phyloP scores from a whole-genome alignment of 2,113 vertebrate species.

The Odocoileus virginianus region DNA sequence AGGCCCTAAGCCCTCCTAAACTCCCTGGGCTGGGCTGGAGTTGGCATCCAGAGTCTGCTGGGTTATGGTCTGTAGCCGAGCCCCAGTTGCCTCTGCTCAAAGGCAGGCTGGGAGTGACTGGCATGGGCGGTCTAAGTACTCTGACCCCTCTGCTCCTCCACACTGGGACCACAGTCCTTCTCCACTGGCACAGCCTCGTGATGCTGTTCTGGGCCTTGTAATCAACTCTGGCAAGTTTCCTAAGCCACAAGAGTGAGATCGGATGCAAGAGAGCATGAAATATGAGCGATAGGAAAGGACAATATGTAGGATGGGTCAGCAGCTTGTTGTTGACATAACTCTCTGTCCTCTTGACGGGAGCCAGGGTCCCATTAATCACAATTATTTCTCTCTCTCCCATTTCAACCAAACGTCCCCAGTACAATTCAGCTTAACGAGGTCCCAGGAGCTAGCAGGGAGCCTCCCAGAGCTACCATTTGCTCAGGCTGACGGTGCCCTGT shows the following conservation, averaged over 20 bases:
- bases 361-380: constrained; percentile 21
- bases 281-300: neutral
- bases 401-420: constrained; percentile 13
- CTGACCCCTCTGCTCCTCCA: neutral
- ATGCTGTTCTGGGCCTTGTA: neutral
- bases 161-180: neutral
- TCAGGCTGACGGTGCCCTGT: neutral
- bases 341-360: neutral
- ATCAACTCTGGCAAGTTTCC: neutral
- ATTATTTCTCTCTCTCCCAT: neutral
- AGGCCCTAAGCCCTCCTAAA: neutral
- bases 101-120: neutral
- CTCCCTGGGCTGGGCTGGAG: neutral
- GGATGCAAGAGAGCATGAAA: neutral
- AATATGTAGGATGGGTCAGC: neutral
- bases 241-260: neutral
- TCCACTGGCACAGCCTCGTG: neutral
- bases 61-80: neutral
- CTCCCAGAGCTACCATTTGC: neutral
- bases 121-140: accelerated
- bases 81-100: neutral
- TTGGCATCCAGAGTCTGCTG: neutral
- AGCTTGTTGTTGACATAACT: neutral
- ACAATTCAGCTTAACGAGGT: neutral
- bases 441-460: neutral